phyloP scores from a whole-genome alignment of 2,797 vertebrate species.

The Pristis pectinata region DNA sequence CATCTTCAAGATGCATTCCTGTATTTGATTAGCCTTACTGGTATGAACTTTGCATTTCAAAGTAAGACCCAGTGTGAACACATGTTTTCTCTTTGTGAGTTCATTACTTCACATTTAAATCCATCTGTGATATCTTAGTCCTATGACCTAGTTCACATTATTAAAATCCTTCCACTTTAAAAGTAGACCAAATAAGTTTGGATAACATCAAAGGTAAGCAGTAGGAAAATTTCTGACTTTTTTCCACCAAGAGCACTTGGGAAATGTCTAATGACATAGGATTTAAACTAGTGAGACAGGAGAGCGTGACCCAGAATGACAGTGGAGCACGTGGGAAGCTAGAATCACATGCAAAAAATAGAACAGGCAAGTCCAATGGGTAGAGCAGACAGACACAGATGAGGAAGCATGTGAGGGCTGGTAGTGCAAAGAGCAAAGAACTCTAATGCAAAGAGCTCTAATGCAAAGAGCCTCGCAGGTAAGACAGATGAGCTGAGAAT shows the following conservation, averaged over 20 bases:
- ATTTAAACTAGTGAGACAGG: too few species aligned
- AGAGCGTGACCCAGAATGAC: too few species aligned
- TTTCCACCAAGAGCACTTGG: neutral
- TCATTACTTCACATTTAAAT: neutral
- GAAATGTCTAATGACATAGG: neutral
- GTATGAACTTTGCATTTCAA: neutral
- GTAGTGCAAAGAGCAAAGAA: too few species aligned
- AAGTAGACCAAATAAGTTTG: slow-evolving; percentile 1
- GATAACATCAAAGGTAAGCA: neutral
- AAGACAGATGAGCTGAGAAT: too few species aligned
- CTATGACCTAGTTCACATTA: neutral
- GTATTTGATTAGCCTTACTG: neutral
- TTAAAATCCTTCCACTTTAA: neutral
- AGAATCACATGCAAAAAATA: too few species aligned
- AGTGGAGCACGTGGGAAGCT: too few species aligned
- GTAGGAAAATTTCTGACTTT: neutral
- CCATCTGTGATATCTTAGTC: neutral
- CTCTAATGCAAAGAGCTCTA: too few species aligned
- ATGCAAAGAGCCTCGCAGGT: too few species aligned
- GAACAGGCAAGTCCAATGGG: too few species aligned
- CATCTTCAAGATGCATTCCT: slow-evolving; percentile 19
- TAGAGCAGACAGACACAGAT: too few species aligned
- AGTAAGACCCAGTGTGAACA: neutral
- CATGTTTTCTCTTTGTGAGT: slow-evolving; percentile 7
- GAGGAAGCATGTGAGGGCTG: too few species aligned